phyloP scores from a whole-genome alignment of 2,888 invertebrate species.

The Andrena haemorrhoa region DNA sequence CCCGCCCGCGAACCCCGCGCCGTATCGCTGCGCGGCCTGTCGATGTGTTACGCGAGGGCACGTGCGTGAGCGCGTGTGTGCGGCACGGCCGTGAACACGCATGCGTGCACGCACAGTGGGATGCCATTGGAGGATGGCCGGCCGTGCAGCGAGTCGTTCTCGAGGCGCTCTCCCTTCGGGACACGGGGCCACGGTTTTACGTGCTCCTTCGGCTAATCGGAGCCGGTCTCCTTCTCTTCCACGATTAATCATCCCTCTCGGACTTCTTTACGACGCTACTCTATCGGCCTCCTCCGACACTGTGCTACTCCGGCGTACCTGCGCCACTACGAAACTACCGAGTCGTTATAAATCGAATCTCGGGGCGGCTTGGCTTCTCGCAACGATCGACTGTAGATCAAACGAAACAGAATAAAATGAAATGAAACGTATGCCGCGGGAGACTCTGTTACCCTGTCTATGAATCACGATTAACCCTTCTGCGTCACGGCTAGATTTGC shows the following conservation, averaged over 20 bases:
- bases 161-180: constrained; percentile 40
- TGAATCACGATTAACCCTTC: no score
- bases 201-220: constrained; percentile 52
- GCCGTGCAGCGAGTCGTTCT: constrained; percentile 20
- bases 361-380: no score
- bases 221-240: constrained; percentile 20
- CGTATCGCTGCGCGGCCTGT: background rate
- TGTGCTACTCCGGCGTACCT: background rate
- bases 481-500: no score
- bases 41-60: constrained; percentile 10
- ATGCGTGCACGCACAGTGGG: constrained; percentile 29
- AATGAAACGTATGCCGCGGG: no score
- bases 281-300: background rate
- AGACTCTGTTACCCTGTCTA: no score
- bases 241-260: constrained; percentile 16
- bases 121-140: constrained; percentile 26
- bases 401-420: no score
- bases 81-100: constrained; percentile 13
- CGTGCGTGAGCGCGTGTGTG: constrained; percentile 17
- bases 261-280: background rate
- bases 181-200: constrained; percentile 60
- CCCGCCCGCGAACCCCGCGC: background rate
- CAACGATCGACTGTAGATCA: no score
- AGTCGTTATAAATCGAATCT: no score
- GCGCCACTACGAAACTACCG: no score